Evolutionary conservation across 2,797 vertebrate genomes (phyloP).

Genomic region (Epinephelus coioides): DNA sequence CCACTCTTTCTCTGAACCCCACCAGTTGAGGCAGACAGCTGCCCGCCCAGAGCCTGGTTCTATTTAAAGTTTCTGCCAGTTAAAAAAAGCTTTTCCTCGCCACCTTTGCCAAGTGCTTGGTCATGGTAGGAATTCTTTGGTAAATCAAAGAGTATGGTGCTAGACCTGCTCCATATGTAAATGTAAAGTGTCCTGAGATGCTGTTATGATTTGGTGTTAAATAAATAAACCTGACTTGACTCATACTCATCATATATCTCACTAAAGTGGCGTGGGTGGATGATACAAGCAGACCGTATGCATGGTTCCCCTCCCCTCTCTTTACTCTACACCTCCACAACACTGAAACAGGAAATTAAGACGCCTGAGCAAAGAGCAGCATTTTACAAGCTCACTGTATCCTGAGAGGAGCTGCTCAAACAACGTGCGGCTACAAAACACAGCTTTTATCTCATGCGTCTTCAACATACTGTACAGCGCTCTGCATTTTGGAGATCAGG

Average conservation of each 20-base stretch:
- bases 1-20: no score
- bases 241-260: background rate
- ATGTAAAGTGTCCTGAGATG: no score
- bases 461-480: background rate
- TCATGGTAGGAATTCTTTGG: no score
- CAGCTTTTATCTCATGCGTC: background rate
- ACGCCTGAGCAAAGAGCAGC: conserved; percentile 13
- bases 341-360: conserved; percentile 58
- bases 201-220: no score
- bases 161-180: no score
- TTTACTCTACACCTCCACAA: background rate
- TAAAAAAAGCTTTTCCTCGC: no score
- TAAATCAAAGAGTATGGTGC: no score
- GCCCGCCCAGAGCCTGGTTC: no score
- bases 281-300: background rate
- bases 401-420: conserved; percentile 3
- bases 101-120: no score
- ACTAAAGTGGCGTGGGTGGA: background rate
- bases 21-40: no score
- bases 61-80: no score
- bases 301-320: conserved; percentile 34
- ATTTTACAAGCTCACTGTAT: background rate
- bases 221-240: no score
- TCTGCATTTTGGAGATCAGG: conserved; percentile 1
- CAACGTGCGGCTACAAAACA: background rate